phyloP scores from a whole-genome alignment of 2,888 invertebrate species.

The Eulithis prunata region DNA sequence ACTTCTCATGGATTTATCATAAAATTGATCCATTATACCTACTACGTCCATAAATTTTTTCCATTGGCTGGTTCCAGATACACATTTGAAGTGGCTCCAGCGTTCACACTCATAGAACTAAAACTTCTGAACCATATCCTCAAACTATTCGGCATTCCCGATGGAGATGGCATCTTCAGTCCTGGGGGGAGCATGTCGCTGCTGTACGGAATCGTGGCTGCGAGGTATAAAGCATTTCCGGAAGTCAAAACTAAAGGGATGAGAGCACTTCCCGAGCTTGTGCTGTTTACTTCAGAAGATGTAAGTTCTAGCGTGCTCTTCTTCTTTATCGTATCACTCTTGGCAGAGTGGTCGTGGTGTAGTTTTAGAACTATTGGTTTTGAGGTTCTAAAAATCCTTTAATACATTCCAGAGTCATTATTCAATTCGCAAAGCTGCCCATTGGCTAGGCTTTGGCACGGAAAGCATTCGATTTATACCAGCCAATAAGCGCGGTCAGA shows the following conservation, averaged over 20 bases:
- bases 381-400: not conserved
- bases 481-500: slow-evolving; percentile 88
- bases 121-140: slow-evolving; percentile 85
- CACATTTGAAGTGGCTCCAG: slow-evolving; percentile 92
- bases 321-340: too few relatives aligned
- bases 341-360: too few relatives aligned
- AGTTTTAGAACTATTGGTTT: too few relatives aligned
- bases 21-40: too few relatives aligned
- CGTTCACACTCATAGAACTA: slow-evolving; percentile 90
- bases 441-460: slow-evolving; percentile 93
- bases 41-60: not conserved
- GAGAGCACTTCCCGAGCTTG: slow-evolving; percentile 85
- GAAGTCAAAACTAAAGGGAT: slow-evolving; percentile 88
- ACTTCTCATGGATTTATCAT: too few relatives aligned
- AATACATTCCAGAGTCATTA: slow-evolving; percentile 88
- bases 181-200: slow-evolving; percentile 93
- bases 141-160: slow-evolving; percentile 85
- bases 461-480: slow-evolving; percentile 87
- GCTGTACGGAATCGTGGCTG: slow-evolving; percentile 90
- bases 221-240: slow-evolving; percentile 87
- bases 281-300: slow-evolving; percentile 90
- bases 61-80: slow-evolving; percentile 79
- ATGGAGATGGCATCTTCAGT: slow-evolving; percentile 90
- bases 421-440: slow-evolving; percentile 91
- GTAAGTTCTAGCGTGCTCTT: slow-evolving; percentile 70